A percentile compares a stretch with the other conserved stretches of the same genome.
Conservation (phyloP, 2,888 invertebrate genomes). For the Agapostemon virescens region DNA sequence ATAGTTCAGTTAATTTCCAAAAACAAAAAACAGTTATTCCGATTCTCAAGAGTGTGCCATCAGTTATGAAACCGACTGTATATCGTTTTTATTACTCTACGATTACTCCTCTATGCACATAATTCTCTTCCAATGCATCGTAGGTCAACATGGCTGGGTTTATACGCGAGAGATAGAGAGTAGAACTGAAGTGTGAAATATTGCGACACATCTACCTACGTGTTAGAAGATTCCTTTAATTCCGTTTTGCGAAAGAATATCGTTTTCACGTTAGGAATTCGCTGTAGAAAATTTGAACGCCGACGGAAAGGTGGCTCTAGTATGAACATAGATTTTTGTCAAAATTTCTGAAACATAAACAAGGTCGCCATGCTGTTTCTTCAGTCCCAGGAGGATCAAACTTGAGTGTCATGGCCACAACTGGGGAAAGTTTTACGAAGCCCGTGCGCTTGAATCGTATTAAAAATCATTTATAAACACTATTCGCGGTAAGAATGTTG, state of each 20-base stretch:
- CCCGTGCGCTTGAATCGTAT: slow-evolving; percentile 26
- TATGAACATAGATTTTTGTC: not conserved
- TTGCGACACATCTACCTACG: not conserved
- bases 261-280: not conserved
- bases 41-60: too few species aligned
- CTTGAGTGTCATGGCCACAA: slow-evolving; percentile 35
- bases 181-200: not conserved
- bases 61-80: not conserved
- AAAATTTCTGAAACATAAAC: slow-evolving; percentile 9
- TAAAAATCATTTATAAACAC: slow-evolving; percentile 22
- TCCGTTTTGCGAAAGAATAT: not conserved
- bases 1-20: not conserved
- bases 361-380: slow-evolving; percentile 19
- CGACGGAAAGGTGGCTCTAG: too few species aligned
- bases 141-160: not conserved
- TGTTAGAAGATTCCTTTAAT: not conserved
- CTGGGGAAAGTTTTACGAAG: slow-evolving; percentile 3
- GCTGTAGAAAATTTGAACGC: not conserved
- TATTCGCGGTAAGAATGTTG: slow-evolving; percentile 38
- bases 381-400: slow-evolving; percentile 20
- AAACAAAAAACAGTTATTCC: too few species aligned
- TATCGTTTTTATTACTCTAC: not conserved
- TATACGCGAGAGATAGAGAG: not conserved
- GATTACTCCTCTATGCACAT: not conserved
- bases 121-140: not conserved